A percentile compares a stretch with the other conserved stretches of the same genome.
Conservation (phyloP, 2,797 vertebrate species). For the Cephalopachus bancanus region DNA sequence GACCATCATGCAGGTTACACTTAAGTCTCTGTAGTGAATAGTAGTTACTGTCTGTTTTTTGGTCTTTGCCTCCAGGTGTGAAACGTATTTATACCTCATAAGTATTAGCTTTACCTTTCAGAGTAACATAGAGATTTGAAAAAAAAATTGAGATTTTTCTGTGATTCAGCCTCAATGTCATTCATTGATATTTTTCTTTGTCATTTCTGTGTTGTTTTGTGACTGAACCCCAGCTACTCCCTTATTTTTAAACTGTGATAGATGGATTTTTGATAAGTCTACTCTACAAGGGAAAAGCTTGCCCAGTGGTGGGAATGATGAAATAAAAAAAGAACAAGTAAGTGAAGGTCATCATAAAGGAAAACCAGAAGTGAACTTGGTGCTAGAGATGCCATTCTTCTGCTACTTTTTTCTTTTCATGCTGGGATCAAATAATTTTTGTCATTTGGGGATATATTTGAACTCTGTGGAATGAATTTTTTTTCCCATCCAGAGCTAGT, state of each 20-base stretch:
- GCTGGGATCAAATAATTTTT: not conserved
- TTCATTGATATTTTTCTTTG: slow-evolving; percentile 28
- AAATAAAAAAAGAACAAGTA: not conserved
- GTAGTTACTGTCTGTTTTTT: not conserved
- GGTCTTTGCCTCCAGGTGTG: not conserved
- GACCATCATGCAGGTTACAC: not conserved
- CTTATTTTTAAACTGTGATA: slow-evolving; percentile 6
- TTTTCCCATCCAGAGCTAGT: not conserved
- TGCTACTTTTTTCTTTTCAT: slow-evolving; percentile 36
- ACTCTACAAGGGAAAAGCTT: slow-evolving; percentile 21
- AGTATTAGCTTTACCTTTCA: slow-evolving; percentile 32
- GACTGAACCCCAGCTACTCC: not conserved
- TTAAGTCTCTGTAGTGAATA: not conserved
- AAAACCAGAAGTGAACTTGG: not conserved
- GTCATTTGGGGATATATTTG: slow-evolving; percentile 40
- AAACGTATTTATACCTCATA: not conserved
- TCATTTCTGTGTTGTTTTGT: slow-evolving; percentile 57
- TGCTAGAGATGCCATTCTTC: not conserved
- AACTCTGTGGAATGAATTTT: slow-evolving; percentile 3
- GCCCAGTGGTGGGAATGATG: not conserved
- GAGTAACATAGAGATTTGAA: not conserved
- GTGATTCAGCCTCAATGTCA: not conserved
- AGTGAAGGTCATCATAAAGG: not conserved
- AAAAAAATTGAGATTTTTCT: not conserved
- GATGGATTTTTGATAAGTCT: slow-evolving; percentile 36